Evolutionary conservation across 2,797 vertebrate genomes (phyloP), one percentile per base, ranked within the genome.

Genomic region (Trematomus bernacchii): DNA sequence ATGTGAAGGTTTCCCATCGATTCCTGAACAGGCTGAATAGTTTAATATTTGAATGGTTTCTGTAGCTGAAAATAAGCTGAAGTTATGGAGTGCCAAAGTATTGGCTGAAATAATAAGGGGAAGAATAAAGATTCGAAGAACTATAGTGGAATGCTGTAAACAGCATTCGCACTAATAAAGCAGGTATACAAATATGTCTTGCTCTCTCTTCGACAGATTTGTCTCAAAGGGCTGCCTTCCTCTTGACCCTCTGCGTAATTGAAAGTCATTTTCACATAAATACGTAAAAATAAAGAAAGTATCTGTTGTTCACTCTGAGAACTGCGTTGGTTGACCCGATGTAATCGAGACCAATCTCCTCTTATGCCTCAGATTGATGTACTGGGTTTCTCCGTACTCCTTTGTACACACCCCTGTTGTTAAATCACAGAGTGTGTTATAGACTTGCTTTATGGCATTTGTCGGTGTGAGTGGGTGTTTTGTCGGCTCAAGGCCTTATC

Each of bases 401-500:
- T 84, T 71, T 69, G n/a, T 81, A 74, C 12, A 52, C 74, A 55
- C 48, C 16, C 0, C 59, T 72, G 69, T 79, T 82, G 67, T 88
- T 86, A 86, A 89, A 89, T 82, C 82, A 68, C 73, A 50, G 43
- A 27, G 67, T 77, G 73, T 85, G 89, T 89, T 83, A 86, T 71
- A 64, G 70, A 64, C 73, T 67, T 10, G n/a, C 61, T 83, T 79
- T 23, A 23, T 67, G 69, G 70, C 75, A 66, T 85, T 58, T 66
- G 83, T 69, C 55, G 53, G 76, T 40, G 76, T 60, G 84, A 79
- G 86, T 78, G 71, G 77, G 80, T 65, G 83, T 84, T 84, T 57
- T 76, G 76, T 78, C 73, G 73, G 89, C 82, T 81, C 76, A 87
- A 83, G 84, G 88, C 70, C 81, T 87, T 67, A 75, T 84, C 79